Evolutionary conservation across 2,797 vertebrate genomes (phyloP), one percentile per base, ranked within the genome.

Genomic region (Sphaeramia orbicularis): DNA sequence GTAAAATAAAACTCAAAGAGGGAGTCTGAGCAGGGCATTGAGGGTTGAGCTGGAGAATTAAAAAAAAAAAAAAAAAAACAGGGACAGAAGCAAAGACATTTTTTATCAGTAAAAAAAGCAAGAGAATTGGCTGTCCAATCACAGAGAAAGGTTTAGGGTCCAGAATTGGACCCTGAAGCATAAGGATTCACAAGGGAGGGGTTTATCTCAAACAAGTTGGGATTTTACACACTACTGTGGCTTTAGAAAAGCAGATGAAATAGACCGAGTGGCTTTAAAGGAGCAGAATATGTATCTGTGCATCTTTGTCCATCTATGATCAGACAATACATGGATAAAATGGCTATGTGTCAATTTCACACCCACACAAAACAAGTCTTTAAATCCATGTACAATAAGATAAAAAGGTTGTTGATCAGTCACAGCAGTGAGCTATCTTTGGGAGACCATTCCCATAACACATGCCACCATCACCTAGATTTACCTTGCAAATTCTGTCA

Each of bases 391-490:
- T 60, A 86, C 93, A 91, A 84, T 92, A 86, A 89, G 92, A 86
- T 89, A 87, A 89, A 15, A 78, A 63, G 45, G 65, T 76, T 88
- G 89, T 92, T 92, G 75, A 95, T 94, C 93, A 96, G 96, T 96
- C 96, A 97, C 96, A 97, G 96, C 96, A 96, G 96, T 97, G 96
- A 95, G 95, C 85, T 93, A 94, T 91, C 73, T 93, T 47, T 54
- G 74, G 41, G 76, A 88, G 86, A 83, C 45, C 58, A 65, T 72
- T 86, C 81, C 80, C 48, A 62, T 36, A 7, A 56, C 66, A 51
- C 88, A 87, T 16, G 43, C 62, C 91, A 86, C 86, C 89, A 83
- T 83, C 88, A 86, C 67, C 43, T 61, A n/a, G 43, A 11, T 84
- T 78, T 47, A 47, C 49, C 21, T 49, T 10, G 1, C 37, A 13